phyloP scores from a whole-genome alignment of 2,113 vertebrate genomes.

The Pagrus major region DNA sequence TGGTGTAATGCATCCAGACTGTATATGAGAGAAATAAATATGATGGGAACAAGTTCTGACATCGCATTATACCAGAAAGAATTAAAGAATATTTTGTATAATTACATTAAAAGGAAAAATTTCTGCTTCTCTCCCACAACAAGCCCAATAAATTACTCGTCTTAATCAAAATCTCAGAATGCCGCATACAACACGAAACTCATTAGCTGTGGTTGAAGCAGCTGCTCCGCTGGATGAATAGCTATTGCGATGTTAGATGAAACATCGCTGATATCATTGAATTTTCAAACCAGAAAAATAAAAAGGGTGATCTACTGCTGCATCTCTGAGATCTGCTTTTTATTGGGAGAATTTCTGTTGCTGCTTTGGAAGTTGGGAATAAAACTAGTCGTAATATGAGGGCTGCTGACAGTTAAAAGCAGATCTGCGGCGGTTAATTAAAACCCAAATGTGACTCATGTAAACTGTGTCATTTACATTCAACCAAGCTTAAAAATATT shows the following conservation, averaged over 20 bases:
- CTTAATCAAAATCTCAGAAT: conserved; percentile 70
- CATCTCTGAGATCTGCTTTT: conserved; percentile 33
- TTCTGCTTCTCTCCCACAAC: conserved; percentile 51
- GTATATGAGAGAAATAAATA: conserved; percentile 25
- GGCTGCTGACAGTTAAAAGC: conserved; percentile 61
- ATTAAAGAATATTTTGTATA: conserved; percentile 46
- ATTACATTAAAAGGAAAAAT: conserved; percentile 57
- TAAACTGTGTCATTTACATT: conserved; percentile 69
- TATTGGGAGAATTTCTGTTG: conserved; percentile 43
- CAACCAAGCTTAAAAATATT: conserved; percentile 60
- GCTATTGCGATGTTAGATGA: conserved; percentile 57
- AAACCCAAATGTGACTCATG: conserved; percentile 58
- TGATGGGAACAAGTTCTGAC: conserved; percentile 45
- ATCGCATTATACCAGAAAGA: conserved; percentile 27
- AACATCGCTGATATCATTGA: conserved; percentile 62
- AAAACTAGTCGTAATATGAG: conserved; percentile 40
- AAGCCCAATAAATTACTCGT: conserved; percentile 62
- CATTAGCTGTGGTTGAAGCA: conserved; percentile 71
- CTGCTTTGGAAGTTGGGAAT: conserved; percentile 31
- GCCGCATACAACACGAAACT: conserved; percentile 61
- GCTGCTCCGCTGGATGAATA: conserved; percentile 64
- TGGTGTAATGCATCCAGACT: background rate
- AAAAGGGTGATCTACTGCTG: conserved; percentile 32
- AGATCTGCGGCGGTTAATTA: conserved; percentile 53
- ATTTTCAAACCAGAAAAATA: conserved; percentile 53